Base-by-base conservation (phyloP, 2,888 invertebrate genomes). In the Dryadula phaetusa region DNA sequence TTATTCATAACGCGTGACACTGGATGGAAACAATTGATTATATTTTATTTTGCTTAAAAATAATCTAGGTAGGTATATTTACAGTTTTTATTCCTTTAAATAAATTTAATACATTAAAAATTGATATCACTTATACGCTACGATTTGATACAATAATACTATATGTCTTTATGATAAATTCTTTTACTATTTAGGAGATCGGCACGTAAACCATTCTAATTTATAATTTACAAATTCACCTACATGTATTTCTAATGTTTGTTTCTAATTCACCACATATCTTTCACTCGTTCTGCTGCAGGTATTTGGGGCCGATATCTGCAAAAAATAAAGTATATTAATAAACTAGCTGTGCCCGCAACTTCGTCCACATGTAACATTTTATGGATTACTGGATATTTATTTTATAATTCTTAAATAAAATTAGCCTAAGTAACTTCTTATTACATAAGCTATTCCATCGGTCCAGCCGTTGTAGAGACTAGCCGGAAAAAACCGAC, bases 301-400 rank as follows among this genome's bases (percentile, higher is more conserved):
- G 92, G 90, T 74, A 92, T 81, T 76, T 92, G 90, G 52, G 90
- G 90, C 63, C 93, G 90, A 76, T 88, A 92, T 77, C 93, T 93
- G 85, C 3, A 79, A 84, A 66, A 20, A 14, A 44, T 7, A 83
- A 64, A n/a, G n/a, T n/a, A n/a, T n/a, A 16, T n/a, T 49, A 32
- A 42, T 42, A 1, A 37, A 40, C n/a, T n/a, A n/a, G n/a, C n/a
- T n/a, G n/a, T n/a, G n/a, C n/a, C n/a, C n/a, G n/a, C n/a, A n/a
- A n/a, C n/a, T n/a, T n/a, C n/a, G n/a, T n/a, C n/a, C n/a, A n/a
- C n/a, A n/a, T n/a, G n/a, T n/a, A n/a, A n/a, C n/a, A n/a, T n/a
- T n/a, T n/a, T n/a, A n/a, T n/a, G n/a, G n/a, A n/a, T n/a, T n/a
- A n/a, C n/a, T n/a, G n/a, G n/a, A n/a, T n/a, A n/a, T n/a, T n/a